These are phyloP conservation scores for Arion vulgaris DNA, from an alignment of 1,140 invertebrate genomes.

Conservation along the genomic window DNA sequence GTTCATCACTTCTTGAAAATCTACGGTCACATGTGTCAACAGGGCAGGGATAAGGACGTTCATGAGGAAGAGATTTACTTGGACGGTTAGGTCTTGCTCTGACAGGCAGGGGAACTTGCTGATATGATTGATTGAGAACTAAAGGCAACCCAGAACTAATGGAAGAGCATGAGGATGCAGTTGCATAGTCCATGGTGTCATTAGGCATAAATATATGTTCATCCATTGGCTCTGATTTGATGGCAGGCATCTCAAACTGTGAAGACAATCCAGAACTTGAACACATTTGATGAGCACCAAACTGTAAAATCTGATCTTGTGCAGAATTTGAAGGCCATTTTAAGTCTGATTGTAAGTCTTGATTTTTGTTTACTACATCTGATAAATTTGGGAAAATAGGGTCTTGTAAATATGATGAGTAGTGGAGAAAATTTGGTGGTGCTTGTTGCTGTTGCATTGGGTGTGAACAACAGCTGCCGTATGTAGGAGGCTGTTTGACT, in stretches of 20 bases:
- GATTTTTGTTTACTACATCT: slow-evolving; percentile 53
- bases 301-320: slow-evolving; percentile 59
- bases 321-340: slow-evolving; percentile 51
- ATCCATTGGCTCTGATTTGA: slow-evolving; percentile 67
- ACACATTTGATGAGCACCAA: slow-evolving; percentile 59
- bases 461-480: slow-evolving; percentile 60
- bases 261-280: background rate
- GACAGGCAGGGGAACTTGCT: slow-evolving; percentile 75
- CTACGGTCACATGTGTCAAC: slow-evolving; percentile 96
- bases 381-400: slow-evolving; percentile 50
- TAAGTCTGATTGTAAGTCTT: background rate
- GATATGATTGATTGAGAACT: slow-evolving; percentile 60
- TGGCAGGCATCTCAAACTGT: slow-evolving; percentile 38
- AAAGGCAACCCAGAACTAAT: slow-evolving; percentile 44
- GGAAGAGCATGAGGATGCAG: slow-evolving; percentile 20
- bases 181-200: slow-evolving; percentile 54
- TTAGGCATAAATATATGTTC: slow-evolving; percentile 54
- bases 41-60: slow-evolving; percentile 98
- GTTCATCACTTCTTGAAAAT: slow-evolving; percentile 97
- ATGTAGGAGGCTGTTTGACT: slow-evolving; percentile 71
- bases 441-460: slow-evolving; percentile 43
- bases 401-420: slow-evolving; percentile 48
- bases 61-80: slow-evolving; percentile 97
- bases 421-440: slow-evolving; percentile 45
- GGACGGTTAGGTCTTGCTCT: slow-evolving; percentile 95